Evolutionary conservation across 2,797 vertebrate species (phyloP).

Genomic region (Siniperca obscura): DNA sequence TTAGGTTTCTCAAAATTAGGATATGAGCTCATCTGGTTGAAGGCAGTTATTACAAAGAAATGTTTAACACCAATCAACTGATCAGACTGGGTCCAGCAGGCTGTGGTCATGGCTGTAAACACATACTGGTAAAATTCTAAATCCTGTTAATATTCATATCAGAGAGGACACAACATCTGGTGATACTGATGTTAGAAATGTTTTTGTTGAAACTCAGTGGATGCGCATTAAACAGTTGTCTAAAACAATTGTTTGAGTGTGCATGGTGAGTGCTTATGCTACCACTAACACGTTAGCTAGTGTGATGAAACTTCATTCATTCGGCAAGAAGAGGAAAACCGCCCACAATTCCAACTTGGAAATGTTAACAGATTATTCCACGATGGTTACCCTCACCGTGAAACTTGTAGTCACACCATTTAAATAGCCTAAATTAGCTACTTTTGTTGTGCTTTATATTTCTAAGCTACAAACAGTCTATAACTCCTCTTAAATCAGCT

Average conservation of each 20-base stretch:
- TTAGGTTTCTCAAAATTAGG: slow-evolving; percentile 6
- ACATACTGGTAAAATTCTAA: neutral
- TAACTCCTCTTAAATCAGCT: too few species aligned
- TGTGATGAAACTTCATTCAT: too few species aligned
- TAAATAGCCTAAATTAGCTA: too few species aligned
- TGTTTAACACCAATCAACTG: neutral
- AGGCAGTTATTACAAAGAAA: neutral
- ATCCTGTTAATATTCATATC: neutral
- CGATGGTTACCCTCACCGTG: neutral
- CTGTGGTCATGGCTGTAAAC: neutral
- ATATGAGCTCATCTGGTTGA: slow-evolving; percentile 23
- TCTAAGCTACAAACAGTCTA: too few species aligned
- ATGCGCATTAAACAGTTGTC: neutral
- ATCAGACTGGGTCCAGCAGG: neutral
- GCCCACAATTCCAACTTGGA: neutral
- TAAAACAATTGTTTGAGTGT: neutral
- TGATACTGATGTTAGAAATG: neutral
- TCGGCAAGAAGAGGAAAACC: neutral
- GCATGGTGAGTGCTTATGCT: neutral
- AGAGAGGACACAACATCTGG: neutral
- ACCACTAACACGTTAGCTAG: neutral
- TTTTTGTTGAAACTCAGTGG: too few species aligned
- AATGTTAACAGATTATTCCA: neutral
- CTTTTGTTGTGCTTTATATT: too few species aligned
- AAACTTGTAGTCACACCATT: neutral